A percentile compares a stretch with the other conserved stretches of the same genome.
Evolutionary conservation across 2,888 invertebrate species (phyloP).

Genomic region (Drosophila affinis): DNA sequence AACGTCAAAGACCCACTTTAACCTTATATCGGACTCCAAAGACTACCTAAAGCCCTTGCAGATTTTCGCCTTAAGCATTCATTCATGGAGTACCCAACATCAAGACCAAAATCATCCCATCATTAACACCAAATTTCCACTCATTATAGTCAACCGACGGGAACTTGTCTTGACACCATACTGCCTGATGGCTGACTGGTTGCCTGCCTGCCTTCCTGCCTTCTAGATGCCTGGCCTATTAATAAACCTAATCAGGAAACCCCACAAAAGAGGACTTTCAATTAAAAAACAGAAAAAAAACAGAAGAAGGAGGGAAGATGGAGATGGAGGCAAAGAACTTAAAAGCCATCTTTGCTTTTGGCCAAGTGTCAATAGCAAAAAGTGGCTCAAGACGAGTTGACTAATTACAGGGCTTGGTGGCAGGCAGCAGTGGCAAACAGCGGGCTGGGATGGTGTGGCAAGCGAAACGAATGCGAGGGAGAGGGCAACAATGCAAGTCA

Average conservation of each 20-base stretch:
- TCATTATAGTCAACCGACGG: conserved; percentile 4
- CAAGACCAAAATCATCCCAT: neutral
- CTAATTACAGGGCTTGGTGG: conserved; percentile 61
- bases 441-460: neutral
- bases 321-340: conserved; percentile 4
- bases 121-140: conserved; percentile 11
- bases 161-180: neutral
- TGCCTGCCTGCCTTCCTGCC: conserved; percentile 3
- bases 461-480: conserved; percentile 7
- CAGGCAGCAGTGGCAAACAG: conserved; percentile 8
- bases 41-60: neutral
- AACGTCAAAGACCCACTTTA: neutral
- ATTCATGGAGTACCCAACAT: neutral
- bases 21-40: neutral
- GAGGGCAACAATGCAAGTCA: conserved; percentile 58
- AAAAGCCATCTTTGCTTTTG: conserved; percentile 37
- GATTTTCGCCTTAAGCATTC: neutral
- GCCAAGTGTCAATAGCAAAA: conserved; percentile 67
- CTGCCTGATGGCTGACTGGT: conserved; percentile 3
- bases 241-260: conserved; percentile 40
- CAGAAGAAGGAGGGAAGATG: neutral
- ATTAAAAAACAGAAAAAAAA: conserved; percentile 46
- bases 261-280: conserved; percentile 41
- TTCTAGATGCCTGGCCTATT: conserved; percentile 10
- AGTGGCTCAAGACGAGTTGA: conserved; percentile 57